These are phyloP conservation scores for Meloe dianella DNA, from an alignment of 2,888 invertebrate species.

Conservation along the genomic window DNA sequence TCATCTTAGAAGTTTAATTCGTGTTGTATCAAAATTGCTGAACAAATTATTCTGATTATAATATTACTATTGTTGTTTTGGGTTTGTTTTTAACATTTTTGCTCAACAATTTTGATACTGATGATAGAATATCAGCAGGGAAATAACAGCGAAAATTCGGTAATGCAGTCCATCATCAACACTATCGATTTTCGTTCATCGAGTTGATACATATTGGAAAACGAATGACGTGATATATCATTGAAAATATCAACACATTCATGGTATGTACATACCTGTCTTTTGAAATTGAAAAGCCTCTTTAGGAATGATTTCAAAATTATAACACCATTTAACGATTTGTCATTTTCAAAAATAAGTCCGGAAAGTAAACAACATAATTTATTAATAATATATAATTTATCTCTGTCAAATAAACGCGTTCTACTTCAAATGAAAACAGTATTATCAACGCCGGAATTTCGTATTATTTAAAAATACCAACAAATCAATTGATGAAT, in stretches of 20 bases:
- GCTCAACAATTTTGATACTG: too few species aligned
- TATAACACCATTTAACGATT: conserved; percentile 20
- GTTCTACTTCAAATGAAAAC: conserved; percentile 22
- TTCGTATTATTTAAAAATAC: conserved; percentile 1
- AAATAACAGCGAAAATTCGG: too few species aligned
- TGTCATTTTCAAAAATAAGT: conserved; percentile 27
- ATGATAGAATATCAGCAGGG: too few species aligned
- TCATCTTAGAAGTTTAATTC: conserved; percentile 30
- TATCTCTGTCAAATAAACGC: conserved; percentile 32
- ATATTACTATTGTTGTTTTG: too few species aligned
- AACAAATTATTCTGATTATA: too few species aligned
- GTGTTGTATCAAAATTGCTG: neutral
- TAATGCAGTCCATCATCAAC: too few species aligned
- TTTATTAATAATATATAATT: conserved; percentile 33
- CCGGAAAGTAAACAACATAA: conserved; percentile 30
- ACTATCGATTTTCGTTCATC: too few species aligned
- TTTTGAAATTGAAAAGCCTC: conserved; percentile 2
- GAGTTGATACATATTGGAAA: too few species aligned
- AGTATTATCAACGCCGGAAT: conserved; percentile 20
- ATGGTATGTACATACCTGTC: neutral
- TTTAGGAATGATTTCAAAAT: neutral
- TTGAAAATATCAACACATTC: neutral
- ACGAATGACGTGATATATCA: neutral
- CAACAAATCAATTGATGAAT: neutral
- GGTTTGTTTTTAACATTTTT: too few species aligned